Evolutionary conservation across 2,888 invertebrate species (phyloP).

Genomic region (Leptinotarsa rubiginosa): DNA sequence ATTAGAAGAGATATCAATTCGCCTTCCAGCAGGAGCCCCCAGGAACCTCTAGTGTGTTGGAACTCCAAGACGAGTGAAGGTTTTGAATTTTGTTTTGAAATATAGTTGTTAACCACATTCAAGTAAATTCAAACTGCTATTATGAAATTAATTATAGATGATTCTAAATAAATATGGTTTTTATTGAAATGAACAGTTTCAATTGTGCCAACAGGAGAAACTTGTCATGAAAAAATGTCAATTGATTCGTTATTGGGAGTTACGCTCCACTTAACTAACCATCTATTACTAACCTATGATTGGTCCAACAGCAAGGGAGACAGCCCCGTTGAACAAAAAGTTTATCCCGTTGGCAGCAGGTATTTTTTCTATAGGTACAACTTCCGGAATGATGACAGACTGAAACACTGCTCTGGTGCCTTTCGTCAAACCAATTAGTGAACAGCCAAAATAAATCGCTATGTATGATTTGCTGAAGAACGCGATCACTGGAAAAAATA

Average conservation of each 20-base stretch:
- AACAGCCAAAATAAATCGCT: constrained; percentile 53
- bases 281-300: constrained; percentile 60
- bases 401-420: constrained; percentile 65
- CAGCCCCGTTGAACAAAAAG: constrained; percentile 61
- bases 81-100: too few species aligned
- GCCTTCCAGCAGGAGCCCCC: too few species aligned
- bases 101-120: too few species aligned
- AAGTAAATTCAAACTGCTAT: too few species aligned
- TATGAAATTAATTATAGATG: too few species aligned
- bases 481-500: constrained; percentile 54
- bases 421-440: constrained; percentile 62
- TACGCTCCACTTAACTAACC: background rate
- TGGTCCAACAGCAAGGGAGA: constrained; percentile 62
- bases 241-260: too few species aligned
- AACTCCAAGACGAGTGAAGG: too few species aligned
- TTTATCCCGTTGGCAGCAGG: constrained; percentile 63
- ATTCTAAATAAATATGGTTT: background rate
- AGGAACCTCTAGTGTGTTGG: too few species aligned
- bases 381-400: constrained; percentile 63
- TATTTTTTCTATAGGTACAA: constrained; percentile 61
- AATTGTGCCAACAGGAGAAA: background rate
- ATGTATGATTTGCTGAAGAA: constrained; percentile 45
- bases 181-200: background rate
- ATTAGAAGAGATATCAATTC: too few species aligned
- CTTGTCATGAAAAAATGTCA: background rate